Evolutionary conservation across 2,888 invertebrate species (phyloP).

Genomic region (Nomada ruficornis): DNA sequence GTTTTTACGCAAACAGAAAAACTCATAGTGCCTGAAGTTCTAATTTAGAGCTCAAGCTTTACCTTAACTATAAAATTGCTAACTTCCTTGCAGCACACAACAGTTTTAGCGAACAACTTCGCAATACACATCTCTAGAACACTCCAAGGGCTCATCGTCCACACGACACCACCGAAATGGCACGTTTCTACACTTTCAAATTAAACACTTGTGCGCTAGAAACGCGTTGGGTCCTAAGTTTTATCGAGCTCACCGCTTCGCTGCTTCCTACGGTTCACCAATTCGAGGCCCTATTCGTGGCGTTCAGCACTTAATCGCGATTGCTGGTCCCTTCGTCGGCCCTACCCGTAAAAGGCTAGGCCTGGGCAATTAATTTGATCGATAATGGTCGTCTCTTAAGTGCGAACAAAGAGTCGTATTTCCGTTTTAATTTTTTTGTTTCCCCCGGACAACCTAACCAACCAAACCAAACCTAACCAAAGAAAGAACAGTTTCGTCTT

Average conservation of each 20-base stretch:
- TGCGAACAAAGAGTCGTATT: conserved; percentile 20
- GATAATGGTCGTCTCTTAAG: conserved; percentile 31
- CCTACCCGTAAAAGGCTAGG: conserved; percentile 11
- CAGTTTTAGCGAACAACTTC: too few relatives aligned
- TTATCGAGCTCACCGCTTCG: conserved; percentile 49
- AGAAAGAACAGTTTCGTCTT: too few relatives aligned
- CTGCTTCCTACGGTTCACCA: conserved; percentile 28
- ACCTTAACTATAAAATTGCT: not conserved
- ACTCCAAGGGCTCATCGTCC: not conserved
- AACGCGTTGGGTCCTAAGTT: conserved; percentile 8
- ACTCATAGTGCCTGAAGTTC: not conserved
- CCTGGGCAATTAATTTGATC: conserved; percentile 52
- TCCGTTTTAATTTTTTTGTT: not conserved
- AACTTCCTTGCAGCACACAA: not conserved
- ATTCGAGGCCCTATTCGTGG: conserved; percentile 30
- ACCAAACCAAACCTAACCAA: too few relatives aligned
- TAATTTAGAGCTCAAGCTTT: not conserved
- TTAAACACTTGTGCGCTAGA: conserved; percentile 33
- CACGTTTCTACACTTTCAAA: not conserved
- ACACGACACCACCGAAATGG: not conserved
- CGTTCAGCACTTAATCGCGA: conserved; percentile 37
- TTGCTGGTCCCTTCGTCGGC: conserved; percentile 17
- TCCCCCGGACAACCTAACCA: not conserved
- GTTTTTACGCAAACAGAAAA: too few relatives aligned
- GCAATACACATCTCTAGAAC: not conserved